phyloP scores from a whole-genome alignment of 2,888 invertebrate genomes.

The Anorthoa munda region DNA sequence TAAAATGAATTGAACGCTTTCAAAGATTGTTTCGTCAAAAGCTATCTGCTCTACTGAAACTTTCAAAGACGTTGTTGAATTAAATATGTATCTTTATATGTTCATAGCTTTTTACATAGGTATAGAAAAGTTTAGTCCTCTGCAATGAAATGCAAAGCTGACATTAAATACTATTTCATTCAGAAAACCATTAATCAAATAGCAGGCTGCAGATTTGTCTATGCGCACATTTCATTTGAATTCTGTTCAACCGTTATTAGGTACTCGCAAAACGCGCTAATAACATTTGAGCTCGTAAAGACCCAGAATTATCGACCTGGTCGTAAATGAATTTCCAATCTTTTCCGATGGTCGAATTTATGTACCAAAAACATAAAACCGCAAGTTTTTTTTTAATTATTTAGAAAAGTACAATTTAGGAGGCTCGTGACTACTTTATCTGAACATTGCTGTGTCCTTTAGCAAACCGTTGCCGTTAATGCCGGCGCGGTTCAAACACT shows the following conservation, averaged over 20 bases:
- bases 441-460: constrained; percentile 25
- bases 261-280: constrained; percentile 11
- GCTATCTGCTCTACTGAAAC: constrained; percentile 2
- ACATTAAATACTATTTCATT: background rate
- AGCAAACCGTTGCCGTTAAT: constrained; percentile 31
- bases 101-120: no score
- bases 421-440: background rate
- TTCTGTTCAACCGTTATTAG: constrained; percentile 13
- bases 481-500: constrained; percentile 47
- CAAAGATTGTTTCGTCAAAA: constrained; percentile 15
- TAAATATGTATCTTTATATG: background rate
- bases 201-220: constrained; percentile 1
- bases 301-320: constrained; percentile 8
- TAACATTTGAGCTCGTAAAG: constrained; percentile 22
- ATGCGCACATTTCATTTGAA: constrained; percentile 17
- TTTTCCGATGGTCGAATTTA: background rate
- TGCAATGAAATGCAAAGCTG: background rate
- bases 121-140: background rate
- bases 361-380: background rate
- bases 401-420: background rate
- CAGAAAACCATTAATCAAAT: background rate
- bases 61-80: constrained; percentile 1
- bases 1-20: constrained; percentile 28
- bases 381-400: background rate
- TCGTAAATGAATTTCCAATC: constrained; percentile 4